Percentiles rank a stretch among this genome's conserved stretches.
Conservation (phyloP, 2,797 vertebrate species). For the Pelochelys cantorii region DNA sequence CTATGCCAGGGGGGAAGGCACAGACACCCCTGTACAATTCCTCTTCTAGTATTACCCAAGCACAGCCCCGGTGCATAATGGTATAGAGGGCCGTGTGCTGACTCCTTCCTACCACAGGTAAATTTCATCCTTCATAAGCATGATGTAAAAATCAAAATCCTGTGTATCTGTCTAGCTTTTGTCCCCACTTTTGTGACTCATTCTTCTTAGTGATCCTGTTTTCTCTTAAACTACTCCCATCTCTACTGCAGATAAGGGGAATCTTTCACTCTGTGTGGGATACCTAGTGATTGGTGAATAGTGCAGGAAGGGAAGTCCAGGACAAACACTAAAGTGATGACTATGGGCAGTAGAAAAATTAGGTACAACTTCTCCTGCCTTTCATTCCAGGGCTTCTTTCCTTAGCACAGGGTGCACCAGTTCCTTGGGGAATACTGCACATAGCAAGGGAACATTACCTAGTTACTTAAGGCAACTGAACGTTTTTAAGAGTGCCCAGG, state of each 20-base stretch:
- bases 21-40: not conserved
- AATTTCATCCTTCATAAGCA: not conserved
- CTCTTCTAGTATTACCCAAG: not conserved
- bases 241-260: not conserved
- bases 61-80: not conserved
- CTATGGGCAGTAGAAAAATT: too few species aligned
- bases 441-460: constrained; percentile 50
- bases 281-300: constrained; percentile 47
- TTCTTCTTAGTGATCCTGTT: constrained; percentile 42
- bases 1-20: not conserved
- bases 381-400: constrained; percentile 70
- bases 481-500: constrained; percentile 58
- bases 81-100: not conserved
- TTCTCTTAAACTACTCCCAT: constrained; percentile 37
- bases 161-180: not conserved
- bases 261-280: constrained; percentile 39
- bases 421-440: constrained; percentile 48
- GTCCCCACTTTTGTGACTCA: constrained; percentile 5
- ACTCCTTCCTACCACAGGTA: not conserved
- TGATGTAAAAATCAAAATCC: not conserved
- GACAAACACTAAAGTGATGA: constrained; percentile 14
- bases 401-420: constrained; percentile 32
- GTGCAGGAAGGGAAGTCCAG: constrained; percentile 39
- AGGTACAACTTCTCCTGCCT: not conserved
- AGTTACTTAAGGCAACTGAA: constrained; percentile 69